Evolutionary conservation across 2,888 invertebrate species (phyloP).

Genomic region (Lacanobia wlatinum): DNA sequence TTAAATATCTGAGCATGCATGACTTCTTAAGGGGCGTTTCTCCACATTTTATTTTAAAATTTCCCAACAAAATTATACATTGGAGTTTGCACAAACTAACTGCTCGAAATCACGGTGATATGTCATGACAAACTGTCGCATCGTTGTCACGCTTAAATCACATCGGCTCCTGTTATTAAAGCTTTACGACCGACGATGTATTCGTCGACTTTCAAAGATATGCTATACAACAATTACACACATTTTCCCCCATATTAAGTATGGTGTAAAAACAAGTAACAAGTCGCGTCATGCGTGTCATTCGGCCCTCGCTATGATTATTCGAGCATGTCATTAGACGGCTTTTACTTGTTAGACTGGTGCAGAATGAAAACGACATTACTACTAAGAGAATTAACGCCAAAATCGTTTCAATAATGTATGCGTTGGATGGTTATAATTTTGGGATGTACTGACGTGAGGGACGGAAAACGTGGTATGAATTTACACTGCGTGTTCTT

Average conservation of each 20-base stretch:
- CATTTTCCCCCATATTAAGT: slow-evolving; percentile 76
- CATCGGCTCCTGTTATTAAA: slow-evolving; percentile 73
- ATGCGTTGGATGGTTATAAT: slow-evolving; percentile 61
- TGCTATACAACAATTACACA: slow-evolving; percentile 78
- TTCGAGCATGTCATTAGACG: slow-evolving; percentile 77
- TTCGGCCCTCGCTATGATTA: slow-evolving; percentile 74
- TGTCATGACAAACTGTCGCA: slow-evolving; percentile 53
- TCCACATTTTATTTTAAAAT: slow-evolving; percentile 41
- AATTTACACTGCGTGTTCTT: slow-evolving; percentile 7
- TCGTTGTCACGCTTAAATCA: slow-evolving; percentile 66
- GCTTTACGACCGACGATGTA: slow-evolving; percentile 69
- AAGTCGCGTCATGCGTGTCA: slow-evolving; percentile 77
- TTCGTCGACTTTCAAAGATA: slow-evolving; percentile 80
- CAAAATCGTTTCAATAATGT: slow-evolving; percentile 70
- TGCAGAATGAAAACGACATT: slow-evolving; percentile 73
- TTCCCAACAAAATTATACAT: slow-evolving; percentile 51
- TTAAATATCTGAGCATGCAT: slow-evolving; percentile 47
- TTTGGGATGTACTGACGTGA: slow-evolving; percentile 38
- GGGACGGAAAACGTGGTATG: slow-evolving; percentile 23
- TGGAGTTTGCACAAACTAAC: slow-evolving; percentile 36
- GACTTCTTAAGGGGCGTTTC: slow-evolving; percentile 44
- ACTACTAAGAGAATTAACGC: slow-evolving; percentile 68
- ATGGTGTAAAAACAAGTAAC: slow-evolving; percentile 78
- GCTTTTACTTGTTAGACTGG: slow-evolving; percentile 70
- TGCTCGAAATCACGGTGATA: slow-evolving; percentile 57